These are phyloP conservation scores for Anhinga anhinga DNA, from an alignment of 2,113 vertebrate genomes.

Conservation along the genomic window DNA sequence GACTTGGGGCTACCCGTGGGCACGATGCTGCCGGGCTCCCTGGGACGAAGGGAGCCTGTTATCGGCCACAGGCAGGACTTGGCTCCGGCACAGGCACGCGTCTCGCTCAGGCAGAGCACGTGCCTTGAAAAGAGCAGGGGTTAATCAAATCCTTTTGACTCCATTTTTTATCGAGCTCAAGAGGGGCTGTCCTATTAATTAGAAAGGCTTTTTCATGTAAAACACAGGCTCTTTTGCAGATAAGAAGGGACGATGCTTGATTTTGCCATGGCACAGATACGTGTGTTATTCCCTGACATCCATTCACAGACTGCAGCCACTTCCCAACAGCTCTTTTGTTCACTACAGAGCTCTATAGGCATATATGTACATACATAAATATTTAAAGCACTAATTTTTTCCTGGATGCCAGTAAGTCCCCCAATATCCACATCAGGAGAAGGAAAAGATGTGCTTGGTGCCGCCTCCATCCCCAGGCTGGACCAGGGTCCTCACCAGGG, in stretches of 20 bases:
- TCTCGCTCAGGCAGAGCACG: neutral
- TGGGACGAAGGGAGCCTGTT: neutral
- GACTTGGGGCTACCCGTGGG: neutral
- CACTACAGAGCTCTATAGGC: neutral
- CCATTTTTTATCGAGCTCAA: conserved; percentile 20
- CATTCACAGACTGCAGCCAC: neutral
- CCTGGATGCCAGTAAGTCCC: neutral
- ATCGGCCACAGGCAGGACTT: neutral
- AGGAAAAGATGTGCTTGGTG: neutral
- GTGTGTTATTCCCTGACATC: neutral
- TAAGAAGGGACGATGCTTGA: conserved; percentile 4
- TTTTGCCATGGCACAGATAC: neutral
- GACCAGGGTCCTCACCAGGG: rapidly evolving
- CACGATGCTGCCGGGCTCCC: neutral
- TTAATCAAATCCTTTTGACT: conserved; percentile 60
- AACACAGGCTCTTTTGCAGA: conserved; percentile 28
- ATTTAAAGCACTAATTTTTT: neutral
- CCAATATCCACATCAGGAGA: neutral
- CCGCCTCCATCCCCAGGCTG: neutral
- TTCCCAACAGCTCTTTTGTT: conserved; percentile 44
- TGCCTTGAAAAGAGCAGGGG: neutral
- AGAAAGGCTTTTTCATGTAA: conserved; percentile 56
- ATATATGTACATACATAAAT: rapidly evolving
- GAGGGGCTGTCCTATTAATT: conserved; percentile 54
- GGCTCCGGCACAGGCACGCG: neutral